These are phyloP conservation scores for Chaetogeoica ovagalla DNA, from an alignment of 2,888 invertebrate genomes.

Conservation along the genomic window DNA sequence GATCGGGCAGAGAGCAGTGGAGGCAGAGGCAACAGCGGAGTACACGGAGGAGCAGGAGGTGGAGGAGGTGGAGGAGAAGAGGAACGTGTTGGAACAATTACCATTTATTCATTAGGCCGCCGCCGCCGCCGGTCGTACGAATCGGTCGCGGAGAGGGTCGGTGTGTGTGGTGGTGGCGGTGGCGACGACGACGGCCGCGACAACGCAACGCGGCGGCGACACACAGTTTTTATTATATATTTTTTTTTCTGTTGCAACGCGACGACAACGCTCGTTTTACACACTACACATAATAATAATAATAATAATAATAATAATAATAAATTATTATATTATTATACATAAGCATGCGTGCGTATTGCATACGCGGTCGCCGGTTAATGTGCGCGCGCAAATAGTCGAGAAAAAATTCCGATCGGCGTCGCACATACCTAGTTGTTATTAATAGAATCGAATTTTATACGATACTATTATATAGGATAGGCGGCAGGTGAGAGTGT, in stretches of 20 bases:
- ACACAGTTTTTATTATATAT: slow-evolving; percentile 46
- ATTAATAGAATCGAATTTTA: no score
- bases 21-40: no score
- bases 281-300: not conserved
- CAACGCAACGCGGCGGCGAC: not conserved
- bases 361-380: no score
- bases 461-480: no score
- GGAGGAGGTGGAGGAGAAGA: slow-evolving; percentile 20
- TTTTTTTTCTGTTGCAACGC: not conserved
- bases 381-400: no score
- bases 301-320: no score
- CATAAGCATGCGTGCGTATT: no score
- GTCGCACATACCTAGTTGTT: no score
- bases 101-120: slow-evolving; percentile 52
- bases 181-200: slow-evolving; percentile 5
- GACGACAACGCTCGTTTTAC: slow-evolving; percentile 14
- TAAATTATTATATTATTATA: no score
- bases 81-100: slow-evolving; percentile 53
- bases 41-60: not conserved
- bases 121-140: slow-evolving; percentile 34
- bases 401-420: no score
- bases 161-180: not conserved
- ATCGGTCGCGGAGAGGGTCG: slow-evolving; percentile 7
- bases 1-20: slow-evolving; percentile 15
- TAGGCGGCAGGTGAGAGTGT: no score